These are phyloP conservation scores for Erinaceus europaeus DNA, from an alignment of 2,113 vertebrate genomes.

Conservation along the genomic window DNA sequence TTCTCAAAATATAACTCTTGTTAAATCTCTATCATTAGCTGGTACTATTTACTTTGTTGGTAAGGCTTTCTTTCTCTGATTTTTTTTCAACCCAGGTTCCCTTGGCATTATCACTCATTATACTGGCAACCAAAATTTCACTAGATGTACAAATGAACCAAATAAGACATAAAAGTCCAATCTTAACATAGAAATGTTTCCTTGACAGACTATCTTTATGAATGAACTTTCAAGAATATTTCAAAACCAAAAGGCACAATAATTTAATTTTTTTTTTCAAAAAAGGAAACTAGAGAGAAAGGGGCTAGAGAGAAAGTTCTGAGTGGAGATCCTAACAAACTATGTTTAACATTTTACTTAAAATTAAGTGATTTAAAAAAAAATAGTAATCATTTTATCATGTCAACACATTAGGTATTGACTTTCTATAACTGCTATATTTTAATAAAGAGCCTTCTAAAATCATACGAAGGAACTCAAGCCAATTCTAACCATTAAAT, in stretches of 20 bases:
- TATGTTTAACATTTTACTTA: too few relatives aligned
- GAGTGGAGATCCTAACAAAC: too few relatives aligned
- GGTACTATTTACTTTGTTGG: not conserved
- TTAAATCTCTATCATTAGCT: not conserved
- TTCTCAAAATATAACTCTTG: not conserved
- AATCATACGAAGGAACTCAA: too few relatives aligned
- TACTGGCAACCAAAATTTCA: too few relatives aligned
- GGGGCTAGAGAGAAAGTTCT: too few relatives aligned
- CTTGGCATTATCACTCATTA: not conserved
- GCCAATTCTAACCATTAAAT: too few relatives aligned
- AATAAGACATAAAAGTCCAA: not conserved
- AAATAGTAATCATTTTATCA: too few relatives aligned
- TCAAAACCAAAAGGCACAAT: not conserved
- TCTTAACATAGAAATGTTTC: not conserved
- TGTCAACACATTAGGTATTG: too few relatives aligned
- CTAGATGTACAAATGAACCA: not conserved
- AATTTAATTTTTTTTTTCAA: not conserved
- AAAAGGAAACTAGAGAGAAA: too few relatives aligned
- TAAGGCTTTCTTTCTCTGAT: not conserved
- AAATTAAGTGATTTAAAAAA: too few relatives aligned
- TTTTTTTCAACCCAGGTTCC: not conserved
- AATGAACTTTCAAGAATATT: slow-evolving; percentile 6
- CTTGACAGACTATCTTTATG: not conserved
- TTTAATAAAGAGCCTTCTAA: too few relatives aligned
- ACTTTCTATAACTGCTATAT: too few relatives aligned